Conservation (phyloP, 2,113 vertebrate species). For the Heterotis niloticus region DNA sequence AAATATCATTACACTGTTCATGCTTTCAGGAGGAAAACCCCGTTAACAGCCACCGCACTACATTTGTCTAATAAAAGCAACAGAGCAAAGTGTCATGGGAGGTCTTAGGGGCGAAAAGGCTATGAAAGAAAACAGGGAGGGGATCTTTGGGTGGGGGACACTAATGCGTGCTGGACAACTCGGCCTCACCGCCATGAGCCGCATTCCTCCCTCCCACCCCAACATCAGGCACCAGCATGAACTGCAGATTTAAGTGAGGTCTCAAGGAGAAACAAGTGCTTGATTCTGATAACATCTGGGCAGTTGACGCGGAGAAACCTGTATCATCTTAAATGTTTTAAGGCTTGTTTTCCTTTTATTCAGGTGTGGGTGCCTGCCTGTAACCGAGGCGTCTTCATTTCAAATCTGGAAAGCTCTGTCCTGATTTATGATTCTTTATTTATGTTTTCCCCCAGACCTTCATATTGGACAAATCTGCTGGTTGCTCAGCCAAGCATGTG, state of each 20-base stretch:
- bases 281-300: slow-evolving; percentile 26
- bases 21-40: too few relatives aligned
- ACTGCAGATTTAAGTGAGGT: not conserved
- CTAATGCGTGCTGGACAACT: too few relatives aligned
- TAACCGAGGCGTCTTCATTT: slow-evolving; percentile 12
- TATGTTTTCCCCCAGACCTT: not conserved
- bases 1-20: too few relatives aligned
- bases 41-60: too few relatives aligned
- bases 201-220: not conserved
- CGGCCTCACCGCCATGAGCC: not conserved
- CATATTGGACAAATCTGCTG: slow-evolving; percentile 8
- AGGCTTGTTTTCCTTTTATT: not conserved
- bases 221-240: slow-evolving; percentile 20
- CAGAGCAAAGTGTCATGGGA: too few relatives aligned
- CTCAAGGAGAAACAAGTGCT: not conserved
- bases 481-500: slow-evolving; percentile 5
- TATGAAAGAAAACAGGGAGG: not conserved
- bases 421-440: slow-evolving; percentile 18
- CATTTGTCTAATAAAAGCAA: too few relatives aligned
- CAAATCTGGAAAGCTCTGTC: not conserved
- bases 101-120: too few relatives aligned
- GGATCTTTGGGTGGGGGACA: too few relatives aligned
- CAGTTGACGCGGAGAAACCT: slow-evolving; percentile 10
- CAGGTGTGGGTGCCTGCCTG: slow-evolving; percentile 11
- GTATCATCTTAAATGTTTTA: slow-evolving; percentile 24